Base-by-base conservation (phyloP, 2,797 vertebrate genomes). In the Hypotaenidia philippensis region DNA sequence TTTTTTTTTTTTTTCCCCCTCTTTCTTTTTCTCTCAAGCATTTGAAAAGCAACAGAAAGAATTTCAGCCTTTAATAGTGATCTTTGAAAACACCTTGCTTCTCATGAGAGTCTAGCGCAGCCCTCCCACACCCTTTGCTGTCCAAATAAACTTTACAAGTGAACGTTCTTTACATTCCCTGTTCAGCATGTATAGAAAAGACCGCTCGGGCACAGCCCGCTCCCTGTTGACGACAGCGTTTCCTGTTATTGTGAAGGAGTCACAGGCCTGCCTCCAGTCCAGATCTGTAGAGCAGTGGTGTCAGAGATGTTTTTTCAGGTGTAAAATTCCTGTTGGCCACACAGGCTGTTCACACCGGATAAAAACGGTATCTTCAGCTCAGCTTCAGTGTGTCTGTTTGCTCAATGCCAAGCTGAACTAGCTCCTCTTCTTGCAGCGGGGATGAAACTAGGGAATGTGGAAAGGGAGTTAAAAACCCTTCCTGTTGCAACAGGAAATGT, bases 261-360 rank as follows among this genome's bases (percentile, higher is more conserved):
- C 89, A 84, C 0, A 1, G 89, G n/a, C 81, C 61, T 93, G 91
- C 55, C 78, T 92, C 68, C 66, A 90, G 75, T 47, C 52, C 83
- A 87, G 81, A 81, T 89, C 86, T 78, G 53, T 14, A 13, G 31
- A 86, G 55, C 0, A 0, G 44, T 40, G 69, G 36, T 87, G 70
- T 82, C 92, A 86, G 55, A 94, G 87, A 84, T 96, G 96, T 97
- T 96, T 96, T 97, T 96, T 96, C 95, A 96, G 95, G 94, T 97
- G 94, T 91, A 95, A 79, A 82, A 87, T 91, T 95, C 82, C 68
- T 53, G 81, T 72, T 83, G 91, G 59, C 90, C 92, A 92, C 92
- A 96, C 95, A 93, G 63, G 79, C 69, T 0, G 90, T 91, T 94
- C 95, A 83, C 93, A 83, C 85, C 93, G 59, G 41, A 90, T 68